Conservation (phyloP, 2,888 invertebrate species). For the Drymonia ruficornis region DNA sequence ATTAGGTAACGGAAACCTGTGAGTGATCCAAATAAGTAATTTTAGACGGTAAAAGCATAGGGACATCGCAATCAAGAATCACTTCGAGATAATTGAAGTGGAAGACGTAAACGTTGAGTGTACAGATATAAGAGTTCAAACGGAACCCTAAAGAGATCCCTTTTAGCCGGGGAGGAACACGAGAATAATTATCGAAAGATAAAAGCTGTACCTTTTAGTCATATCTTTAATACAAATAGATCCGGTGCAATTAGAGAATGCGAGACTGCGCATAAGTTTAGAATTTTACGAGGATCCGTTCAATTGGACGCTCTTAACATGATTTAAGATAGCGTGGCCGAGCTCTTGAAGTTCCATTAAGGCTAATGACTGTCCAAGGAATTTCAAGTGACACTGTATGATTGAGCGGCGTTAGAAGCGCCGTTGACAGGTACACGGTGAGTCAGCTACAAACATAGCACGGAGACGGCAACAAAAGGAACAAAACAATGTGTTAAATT, state of each 20-base stretch:
- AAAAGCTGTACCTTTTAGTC: constrained; percentile 51
- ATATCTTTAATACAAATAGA: constrained; percentile 40
- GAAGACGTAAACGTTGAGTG: constrained; percentile 40
- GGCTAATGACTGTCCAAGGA: constrained; percentile 70
- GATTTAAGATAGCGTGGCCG: constrained; percentile 57
- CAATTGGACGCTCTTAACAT: constrained; percentile 53
- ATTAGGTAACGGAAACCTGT: constrained; percentile 73
- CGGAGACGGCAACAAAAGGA: constrained; percentile 45
- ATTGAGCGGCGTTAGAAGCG: constrained; percentile 69
- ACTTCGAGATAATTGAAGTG: constrained; percentile 59
- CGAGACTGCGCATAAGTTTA: constrained; percentile 39
- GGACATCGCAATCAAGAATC: constrained; percentile 53
- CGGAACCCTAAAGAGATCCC: constrained; percentile 43
- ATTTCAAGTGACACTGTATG: constrained; percentile 68
- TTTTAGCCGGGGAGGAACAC: constrained; percentile 40
- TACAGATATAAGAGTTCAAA: constrained; percentile 43
- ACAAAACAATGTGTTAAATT: constrained; percentile 34
- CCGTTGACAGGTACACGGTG: constrained; percentile 75
- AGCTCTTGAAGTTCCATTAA: constrained; percentile 71
- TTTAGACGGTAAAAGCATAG: constrained; percentile 63
- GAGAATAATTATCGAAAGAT: constrained; percentile 42
- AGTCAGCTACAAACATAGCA: constrained; percentile 64
- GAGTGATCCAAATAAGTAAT: constrained; percentile 62
- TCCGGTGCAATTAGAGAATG: constrained; percentile 38
- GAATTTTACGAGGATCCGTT: constrained; percentile 45